Percentiles rank a stretch among this genome's conserved stretches.
These are phyloP conservation scores for Aythya baeri DNA, from an alignment of 2,113 vertebrate species.

Conservation along the genomic window DNA sequence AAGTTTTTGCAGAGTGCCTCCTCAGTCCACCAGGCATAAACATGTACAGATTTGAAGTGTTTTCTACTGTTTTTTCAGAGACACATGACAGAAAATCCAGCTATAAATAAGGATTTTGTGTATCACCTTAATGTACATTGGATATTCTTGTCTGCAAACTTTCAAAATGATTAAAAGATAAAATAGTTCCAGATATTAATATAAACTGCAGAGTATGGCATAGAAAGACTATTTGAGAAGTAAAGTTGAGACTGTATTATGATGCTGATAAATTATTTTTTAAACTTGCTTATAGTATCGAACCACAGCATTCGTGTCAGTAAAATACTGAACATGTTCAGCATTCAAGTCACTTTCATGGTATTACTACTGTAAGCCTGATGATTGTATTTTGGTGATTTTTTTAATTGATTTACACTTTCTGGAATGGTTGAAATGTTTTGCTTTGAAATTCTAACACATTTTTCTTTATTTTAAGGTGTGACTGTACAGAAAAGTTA, in stretches of 20 bases:
- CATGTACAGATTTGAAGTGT: neutral
- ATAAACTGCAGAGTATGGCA: neutral
- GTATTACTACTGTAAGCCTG: neutral
- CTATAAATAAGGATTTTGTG: neutral
- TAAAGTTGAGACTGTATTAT: neutral
- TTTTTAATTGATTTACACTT: neutral
- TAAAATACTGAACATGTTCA: neutral
- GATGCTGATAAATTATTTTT: neutral
- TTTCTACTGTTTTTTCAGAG: neutral
- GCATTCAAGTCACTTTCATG: neutral
- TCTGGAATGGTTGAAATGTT: neutral
- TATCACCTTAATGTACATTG: neutral
- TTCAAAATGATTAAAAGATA: neutral
- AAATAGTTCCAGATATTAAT: neutral
- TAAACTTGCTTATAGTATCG: neutral
- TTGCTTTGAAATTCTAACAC: neutral
- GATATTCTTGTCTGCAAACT: neutral
- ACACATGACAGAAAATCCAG: neutral
- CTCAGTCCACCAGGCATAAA: neutral
- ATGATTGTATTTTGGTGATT: neutral
- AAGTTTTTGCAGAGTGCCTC: neutral
- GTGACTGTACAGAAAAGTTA: slow-evolving; percentile 92
- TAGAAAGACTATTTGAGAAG: neutral
- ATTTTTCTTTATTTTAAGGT: slow-evolving; percentile 78
- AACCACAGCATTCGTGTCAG: neutral